A percentile compares a stretch with the other conserved stretches of the same genome.
phyloP scores from a whole-genome alignment of 2,888 invertebrate species.

The Noctua comes region DNA sequence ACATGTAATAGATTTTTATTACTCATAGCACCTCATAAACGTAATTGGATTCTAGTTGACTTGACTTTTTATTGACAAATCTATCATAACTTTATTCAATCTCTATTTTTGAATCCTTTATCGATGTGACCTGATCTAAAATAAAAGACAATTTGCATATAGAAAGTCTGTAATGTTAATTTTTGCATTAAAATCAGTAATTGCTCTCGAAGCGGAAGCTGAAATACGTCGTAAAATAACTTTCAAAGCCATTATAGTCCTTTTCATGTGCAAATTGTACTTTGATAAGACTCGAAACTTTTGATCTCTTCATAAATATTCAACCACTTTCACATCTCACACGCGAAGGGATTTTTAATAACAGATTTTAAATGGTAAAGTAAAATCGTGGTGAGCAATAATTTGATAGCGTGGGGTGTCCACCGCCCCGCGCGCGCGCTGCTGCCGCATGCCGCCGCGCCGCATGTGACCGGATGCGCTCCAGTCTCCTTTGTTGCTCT shows the following conservation, averaged over 20 bases:
- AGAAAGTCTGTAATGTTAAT: constrained; percentile 76
- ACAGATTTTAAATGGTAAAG: constrained; percentile 69
- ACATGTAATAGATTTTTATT: constrained; percentile 50
- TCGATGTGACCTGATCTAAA: constrained; percentile 61
- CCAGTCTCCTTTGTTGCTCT: constrained; percentile 76
- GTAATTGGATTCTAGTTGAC: constrained; percentile 48
- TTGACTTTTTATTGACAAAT: constrained; percentile 30
- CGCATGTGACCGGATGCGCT: constrained; percentile 71
- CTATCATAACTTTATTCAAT: constrained; percentile 34
- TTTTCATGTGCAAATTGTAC: constrained; percentile 77
- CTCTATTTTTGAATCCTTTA: constrained; percentile 40
- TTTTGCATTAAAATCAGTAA: constrained; percentile 72
- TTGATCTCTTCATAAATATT: constrained; percentile 85
- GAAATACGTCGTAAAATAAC: constrained; percentile 78
- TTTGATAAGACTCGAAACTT: constrained; percentile 78
- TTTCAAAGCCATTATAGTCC: constrained; percentile 82
- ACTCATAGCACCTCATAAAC: constrained; percentile 31
- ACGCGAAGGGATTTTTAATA: constrained; percentile 77
- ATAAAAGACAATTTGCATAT: constrained; percentile 76
- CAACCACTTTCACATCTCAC: constrained; percentile 82
- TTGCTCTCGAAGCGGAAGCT: constrained; percentile 71
- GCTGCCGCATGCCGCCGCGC: not conserved
- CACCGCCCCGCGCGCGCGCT: constrained; percentile 3
- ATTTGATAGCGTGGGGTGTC: constrained; percentile 72
- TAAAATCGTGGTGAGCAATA: constrained; percentile 67